These are phyloP conservation scores for Aphaenogaster rudis DNA, from an alignment of 1,140 invertebrate species.

Conservation along the genomic window DNA sequence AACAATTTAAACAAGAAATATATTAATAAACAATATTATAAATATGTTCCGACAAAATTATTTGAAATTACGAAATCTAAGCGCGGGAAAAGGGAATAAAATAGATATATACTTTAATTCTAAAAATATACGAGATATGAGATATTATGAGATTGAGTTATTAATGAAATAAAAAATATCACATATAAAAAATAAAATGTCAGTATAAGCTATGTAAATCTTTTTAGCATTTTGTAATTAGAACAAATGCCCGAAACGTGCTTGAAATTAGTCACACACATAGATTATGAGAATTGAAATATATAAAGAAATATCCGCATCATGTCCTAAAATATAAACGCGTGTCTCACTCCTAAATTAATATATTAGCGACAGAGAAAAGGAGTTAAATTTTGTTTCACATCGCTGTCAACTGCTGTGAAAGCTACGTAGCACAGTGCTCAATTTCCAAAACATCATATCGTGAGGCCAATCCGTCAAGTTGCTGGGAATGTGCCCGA, in stretches of 20 bases:
- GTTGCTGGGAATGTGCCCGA: conserved; percentile 43
- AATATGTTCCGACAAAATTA: not conserved
- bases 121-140: not conserved
- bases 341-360: not conserved
- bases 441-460: conserved; percentile 51
- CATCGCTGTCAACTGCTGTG: conserved; percentile 9
- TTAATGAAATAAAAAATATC: not conserved
- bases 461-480: conserved; percentile 67
- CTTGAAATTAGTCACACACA: not conserved
- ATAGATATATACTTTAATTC: not conserved
- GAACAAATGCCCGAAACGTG: not conserved
- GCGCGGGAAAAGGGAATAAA: not conserved
- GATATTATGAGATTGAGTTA: not conserved
- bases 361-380: conserved; percentile 6
- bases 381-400: conserved; percentile 24
- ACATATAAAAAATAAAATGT: not conserved
- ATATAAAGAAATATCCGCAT: not conserved
- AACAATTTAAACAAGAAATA: not conserved
- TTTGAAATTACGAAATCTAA: not conserved
- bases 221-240: not conserved
- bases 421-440: not conserved
- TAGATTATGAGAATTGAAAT: not conserved
- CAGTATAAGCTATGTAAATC: not conserved
- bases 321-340: not conserved
- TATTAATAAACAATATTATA: not conserved